Conservation (phyloP, 2,113 vertebrate species). For the Phyllostomus hastatus region DNA sequence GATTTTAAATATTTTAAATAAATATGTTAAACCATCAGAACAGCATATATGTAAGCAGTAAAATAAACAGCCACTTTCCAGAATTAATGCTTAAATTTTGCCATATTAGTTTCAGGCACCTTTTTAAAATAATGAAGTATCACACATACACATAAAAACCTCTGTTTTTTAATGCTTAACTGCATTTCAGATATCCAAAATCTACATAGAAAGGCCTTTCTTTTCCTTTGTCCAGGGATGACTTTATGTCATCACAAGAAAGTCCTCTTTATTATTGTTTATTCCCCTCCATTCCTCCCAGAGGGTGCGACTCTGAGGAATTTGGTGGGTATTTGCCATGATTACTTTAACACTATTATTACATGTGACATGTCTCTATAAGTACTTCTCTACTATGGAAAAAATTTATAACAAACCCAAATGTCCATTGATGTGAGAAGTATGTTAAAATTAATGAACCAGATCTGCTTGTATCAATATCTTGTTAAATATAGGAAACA, state of each 20-base stretch:
- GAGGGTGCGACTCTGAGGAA: neutral
- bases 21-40: neutral
- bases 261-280: neutral
- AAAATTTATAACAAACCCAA: neutral
- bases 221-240: conserved; percentile 25
- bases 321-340: neutral
- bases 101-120: neutral
- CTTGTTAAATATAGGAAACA: neutral
- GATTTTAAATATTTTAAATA: neutral
- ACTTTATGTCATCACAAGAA: conserved; percentile 12
- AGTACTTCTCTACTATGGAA: neutral
- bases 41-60: neutral
- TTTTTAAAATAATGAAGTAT: neutral
- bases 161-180: neutral
- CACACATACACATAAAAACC: neutral
- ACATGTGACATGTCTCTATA: neutral
- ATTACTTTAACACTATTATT: neutral
- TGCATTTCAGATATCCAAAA: neutral
- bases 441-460: neutral
- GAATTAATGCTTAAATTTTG: neutral
- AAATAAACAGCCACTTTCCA: neutral
- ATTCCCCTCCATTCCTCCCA: neutral
- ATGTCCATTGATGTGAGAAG: neutral
- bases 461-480: neutral
- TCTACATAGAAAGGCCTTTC: neutral